phyloP scores from a whole-genome alignment of 64 coral and sea anemone species.

The Montipora capricornis region DNA sequence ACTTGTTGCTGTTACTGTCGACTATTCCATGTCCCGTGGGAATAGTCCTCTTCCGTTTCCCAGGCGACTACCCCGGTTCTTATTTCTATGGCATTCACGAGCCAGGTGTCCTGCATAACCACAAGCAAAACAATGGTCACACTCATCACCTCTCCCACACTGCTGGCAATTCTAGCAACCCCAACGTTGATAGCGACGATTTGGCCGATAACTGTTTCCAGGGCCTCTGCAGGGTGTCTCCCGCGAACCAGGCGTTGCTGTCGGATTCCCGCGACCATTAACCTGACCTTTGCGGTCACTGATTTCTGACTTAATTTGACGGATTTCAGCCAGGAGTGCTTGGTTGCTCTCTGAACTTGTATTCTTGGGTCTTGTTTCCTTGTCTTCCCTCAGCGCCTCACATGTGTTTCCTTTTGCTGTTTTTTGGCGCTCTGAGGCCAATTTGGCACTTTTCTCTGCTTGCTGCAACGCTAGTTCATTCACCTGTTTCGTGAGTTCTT shows the following conservation, averaged over 20 bases:
- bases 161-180: slow-evolving; percentile 53
- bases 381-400: not conserved
- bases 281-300: slow-evolving; percentile 20
- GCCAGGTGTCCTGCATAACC: slow-evolving; percentile 20
- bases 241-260: not conserved
- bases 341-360: not conserved
- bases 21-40: slow-evolving; percentile 70
- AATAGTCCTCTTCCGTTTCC: slow-evolving; percentile 66
- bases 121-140: slow-evolving; percentile 61
- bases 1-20: slow-evolving; percentile 46
- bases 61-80: slow-evolving; percentile 17
- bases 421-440: slow-evolving; percentile 10
- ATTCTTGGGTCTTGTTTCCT: not conserved
- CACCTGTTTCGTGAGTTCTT: slow-evolving; percentile 60
- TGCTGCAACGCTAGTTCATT: slow-evolving; percentile 53
- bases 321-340: slow-evolving; percentile 15
- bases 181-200: not conserved
- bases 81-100: slow-evolving; percentile 3
- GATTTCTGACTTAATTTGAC: slow-evolving; percentile 27
- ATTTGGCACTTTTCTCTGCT: slow-evolving; percentile 9
- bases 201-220: slow-evolving; percentile 20
- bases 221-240: not conserved
- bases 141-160: slow-evolving; percentile 34
- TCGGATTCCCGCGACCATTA: not conserved
- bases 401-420: slow-evolving; percentile 18